phyloP scores from a whole-genome alignment of 2,888 invertebrate species.

The Yponomeuta plumbellus region DNA sequence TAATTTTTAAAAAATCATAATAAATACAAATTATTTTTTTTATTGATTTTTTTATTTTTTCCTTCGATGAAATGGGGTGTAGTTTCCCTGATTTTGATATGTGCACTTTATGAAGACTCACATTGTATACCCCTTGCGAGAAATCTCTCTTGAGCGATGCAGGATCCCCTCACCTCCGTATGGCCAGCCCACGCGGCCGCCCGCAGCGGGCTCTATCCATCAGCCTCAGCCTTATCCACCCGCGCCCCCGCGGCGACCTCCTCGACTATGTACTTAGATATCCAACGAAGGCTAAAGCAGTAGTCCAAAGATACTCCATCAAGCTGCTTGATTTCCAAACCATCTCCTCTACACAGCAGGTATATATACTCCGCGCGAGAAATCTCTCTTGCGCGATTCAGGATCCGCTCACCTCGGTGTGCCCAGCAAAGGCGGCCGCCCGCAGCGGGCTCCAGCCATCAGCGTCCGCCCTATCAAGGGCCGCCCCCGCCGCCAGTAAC shows the following conservation, averaged over 20 bases:
- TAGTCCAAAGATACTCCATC: too few species aligned
- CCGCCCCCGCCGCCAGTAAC: constrained; percentile 62
- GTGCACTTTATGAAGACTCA: too few species aligned
- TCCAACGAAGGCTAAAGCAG: too few species aligned
- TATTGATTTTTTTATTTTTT: too few species aligned
- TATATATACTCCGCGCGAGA: not conserved
- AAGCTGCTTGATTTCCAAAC: too few species aligned
- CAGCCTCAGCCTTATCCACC: constrained; percentile 86
- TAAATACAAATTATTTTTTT: too few species aligned
- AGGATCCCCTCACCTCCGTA: constrained; percentile 76
- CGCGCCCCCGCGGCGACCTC: constrained; percentile 73
- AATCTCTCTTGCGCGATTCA: constrained; percentile 2
- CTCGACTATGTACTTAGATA: too few species aligned
- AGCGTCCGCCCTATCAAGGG: constrained; percentile 85
- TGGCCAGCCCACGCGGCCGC: constrained; percentile 98
- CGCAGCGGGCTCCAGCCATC: constrained; percentile 95
- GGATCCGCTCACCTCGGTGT: constrained; percentile 79
- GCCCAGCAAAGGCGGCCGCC: constrained; percentile 97
- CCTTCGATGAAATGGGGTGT: too few species aligned
- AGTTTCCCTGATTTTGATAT: too few species aligned
- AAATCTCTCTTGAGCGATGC: constrained; percentile 2
- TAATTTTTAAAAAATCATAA: too few species aligned
- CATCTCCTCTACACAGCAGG: too few species aligned
- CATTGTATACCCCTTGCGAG: not conserved
- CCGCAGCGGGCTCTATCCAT: constrained; percentile 93